Evolutionary conservation across 2,797 vertebrate genomes (phyloP).

Genomic region (Chrysocyon brachyurus): DNA sequence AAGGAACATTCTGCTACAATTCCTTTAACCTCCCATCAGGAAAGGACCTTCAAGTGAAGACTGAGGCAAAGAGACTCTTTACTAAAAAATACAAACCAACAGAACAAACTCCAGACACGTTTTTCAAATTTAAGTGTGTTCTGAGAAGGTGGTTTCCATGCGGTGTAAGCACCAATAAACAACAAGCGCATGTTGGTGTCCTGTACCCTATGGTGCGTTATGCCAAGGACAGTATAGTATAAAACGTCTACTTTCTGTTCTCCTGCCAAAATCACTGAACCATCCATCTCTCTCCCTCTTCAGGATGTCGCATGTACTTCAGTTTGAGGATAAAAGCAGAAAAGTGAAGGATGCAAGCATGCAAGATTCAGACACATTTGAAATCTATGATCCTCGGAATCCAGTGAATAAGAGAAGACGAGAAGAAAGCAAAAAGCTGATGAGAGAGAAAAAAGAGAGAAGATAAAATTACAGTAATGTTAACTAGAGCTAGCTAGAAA

Average conservation of each 20-base stretch:
- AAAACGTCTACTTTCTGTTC: not conserved
- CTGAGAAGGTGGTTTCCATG: conserved; percentile 42
- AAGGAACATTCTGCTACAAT: conserved; percentile 25
- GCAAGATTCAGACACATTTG: conserved; percentile 98
- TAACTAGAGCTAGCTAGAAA: conserved; percentile 77
- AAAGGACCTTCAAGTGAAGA: conserved; percentile 52
- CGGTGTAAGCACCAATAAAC: conserved; percentile 33
- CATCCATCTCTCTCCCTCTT: conserved; percentile 74
- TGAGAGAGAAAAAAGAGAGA: conserved; percentile 97
- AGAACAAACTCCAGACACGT: conserved; percentile 24
- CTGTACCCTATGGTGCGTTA: not conserved
- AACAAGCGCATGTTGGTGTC: conserved; percentile 19
- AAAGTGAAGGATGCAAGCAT: conserved; percentile 98
- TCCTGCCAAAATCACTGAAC: conserved; percentile 52
- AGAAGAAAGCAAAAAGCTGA: conserved; percentile 98
- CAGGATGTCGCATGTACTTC: conserved; percentile 98
- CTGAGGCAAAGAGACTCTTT: conserved; percentile 41
- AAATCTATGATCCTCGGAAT: conserved; percentile 98
- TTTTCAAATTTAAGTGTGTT: conserved; percentile 69
- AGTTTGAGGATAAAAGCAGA: conserved; percentile 97
- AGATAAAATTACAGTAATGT: conserved; percentile 89
- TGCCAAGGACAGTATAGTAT: not conserved
- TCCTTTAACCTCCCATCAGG: conserved; percentile 17
- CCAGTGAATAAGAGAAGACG: conserved; percentile 98
- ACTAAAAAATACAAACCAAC: conserved; percentile 60